phyloP scores from a whole-genome alignment of 2,113 vertebrate species.

The Eudorcas thomsonii region DNA sequence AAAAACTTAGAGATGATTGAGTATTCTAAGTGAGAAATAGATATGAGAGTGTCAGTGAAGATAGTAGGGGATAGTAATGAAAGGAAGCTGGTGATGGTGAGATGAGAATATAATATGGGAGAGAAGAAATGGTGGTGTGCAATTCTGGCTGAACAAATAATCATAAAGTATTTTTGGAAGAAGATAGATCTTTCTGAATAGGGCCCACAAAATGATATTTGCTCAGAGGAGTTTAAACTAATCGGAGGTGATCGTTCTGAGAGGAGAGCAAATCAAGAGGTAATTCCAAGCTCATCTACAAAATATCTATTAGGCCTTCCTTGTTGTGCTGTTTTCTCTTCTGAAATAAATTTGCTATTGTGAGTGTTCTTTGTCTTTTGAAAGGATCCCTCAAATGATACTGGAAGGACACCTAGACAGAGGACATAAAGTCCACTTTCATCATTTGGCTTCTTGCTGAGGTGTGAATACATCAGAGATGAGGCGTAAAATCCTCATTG shows the following conservation, averaged over 20 bases:
- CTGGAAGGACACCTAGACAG: neutral
- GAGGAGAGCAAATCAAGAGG: neutral
- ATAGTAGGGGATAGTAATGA: neutral
- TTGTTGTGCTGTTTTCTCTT: neutral
- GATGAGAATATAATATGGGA: neutral
- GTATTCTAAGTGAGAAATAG: neutral
- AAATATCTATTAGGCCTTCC: neutral
- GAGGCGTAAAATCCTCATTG: neutral
- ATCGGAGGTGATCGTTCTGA: neutral
- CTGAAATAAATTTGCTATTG: neutral
- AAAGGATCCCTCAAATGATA: neutral
- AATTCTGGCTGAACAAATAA: neutral
- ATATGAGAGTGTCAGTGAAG: neutral
- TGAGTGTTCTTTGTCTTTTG: slow-evolving; percentile 18
- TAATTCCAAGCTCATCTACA: neutral
- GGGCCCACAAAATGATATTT: neutral
- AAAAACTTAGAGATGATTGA: neutral
- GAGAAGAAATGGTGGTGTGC: neutral
- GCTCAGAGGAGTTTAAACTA: neutral
- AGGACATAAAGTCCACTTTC: slow-evolving; percentile 14
- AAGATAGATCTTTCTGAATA: neutral
- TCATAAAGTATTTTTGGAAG: neutral
- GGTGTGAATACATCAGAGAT: slow-evolving; percentile 55
- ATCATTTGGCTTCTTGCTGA: slow-evolving; percentile 57
- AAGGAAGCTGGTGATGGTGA: neutral